These are phyloP conservation scores for Epicauta chinensis DNA, from an alignment of 1,140 invertebrate genomes.

Conservation along the genomic window DNA sequence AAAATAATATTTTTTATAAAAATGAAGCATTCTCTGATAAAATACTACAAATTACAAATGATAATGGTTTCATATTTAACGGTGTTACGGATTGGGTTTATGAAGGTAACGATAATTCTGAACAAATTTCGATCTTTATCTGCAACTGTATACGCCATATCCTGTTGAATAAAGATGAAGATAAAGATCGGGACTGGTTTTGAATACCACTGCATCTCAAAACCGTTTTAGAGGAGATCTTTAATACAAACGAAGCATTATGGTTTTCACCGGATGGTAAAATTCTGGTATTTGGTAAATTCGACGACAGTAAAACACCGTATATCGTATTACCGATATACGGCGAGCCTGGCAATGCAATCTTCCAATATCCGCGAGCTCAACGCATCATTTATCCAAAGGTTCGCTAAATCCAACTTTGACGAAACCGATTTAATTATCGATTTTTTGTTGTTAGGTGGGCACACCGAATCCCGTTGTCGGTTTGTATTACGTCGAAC, in stretches of 20 bases:
- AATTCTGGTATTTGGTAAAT: slow-evolving; percentile 75
- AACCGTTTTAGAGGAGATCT: slow-evolving; percentile 81
- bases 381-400: slow-evolving; percentile 81
- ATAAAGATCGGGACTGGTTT: no score
- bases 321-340: slow-evolving; percentile 61
- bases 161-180: no score
- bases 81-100: slow-evolving; percentile 78
- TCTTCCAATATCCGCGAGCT: slow-evolving; percentile 61
- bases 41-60: slow-evolving; percentile 44
- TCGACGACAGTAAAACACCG: slow-evolving; percentile 69
- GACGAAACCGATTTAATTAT: background rate
- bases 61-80: slow-evolving; percentile 57
- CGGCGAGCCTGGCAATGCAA: slow-evolving; percentile 56
- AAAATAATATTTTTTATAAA: slow-evolving; percentile 66
- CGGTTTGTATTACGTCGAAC: slow-evolving; percentile 58
- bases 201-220: no score
- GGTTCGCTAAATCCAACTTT: slow-evolving; percentile 46
- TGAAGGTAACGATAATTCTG: slow-evolving; percentile 55
- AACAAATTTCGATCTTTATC: no score
- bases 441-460: background rate
- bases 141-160: no score
- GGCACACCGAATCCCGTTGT: slow-evolving; percentile 66
- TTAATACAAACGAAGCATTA: slow-evolving; percentile 73
- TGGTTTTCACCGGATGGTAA: slow-evolving; percentile 83
- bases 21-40: slow-evolving; percentile 3